phyloP scores from a whole-genome alignment of 2,113 vertebrate species.

The Pongo pygmaeus region DNA sequence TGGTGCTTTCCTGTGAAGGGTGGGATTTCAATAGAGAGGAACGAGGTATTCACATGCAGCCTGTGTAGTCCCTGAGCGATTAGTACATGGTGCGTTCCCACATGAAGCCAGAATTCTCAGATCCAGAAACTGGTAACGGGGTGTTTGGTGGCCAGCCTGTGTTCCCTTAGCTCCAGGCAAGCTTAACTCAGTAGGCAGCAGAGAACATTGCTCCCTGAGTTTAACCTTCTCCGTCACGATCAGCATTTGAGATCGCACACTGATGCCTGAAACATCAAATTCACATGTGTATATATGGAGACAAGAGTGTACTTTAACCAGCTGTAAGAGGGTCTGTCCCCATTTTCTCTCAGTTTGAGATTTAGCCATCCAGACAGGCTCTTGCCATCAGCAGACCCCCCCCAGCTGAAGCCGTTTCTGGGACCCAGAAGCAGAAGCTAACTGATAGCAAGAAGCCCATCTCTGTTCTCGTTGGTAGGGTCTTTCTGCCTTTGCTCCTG shows the following conservation, averaged over 20 bases:
- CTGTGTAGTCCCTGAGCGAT: conserved; percentile 1
- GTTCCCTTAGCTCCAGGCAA: not conserved
- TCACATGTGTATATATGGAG: rapidly evolving
- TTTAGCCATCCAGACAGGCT: rapidly evolving
- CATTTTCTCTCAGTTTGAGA: not conserved
- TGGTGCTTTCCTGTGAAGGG: conserved; percentile 67
- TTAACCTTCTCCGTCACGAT: not conserved
- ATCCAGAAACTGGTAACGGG: not conserved
- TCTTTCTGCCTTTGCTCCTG: rapidly evolving
- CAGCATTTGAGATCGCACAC: not conserved
- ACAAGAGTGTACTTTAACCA: rapidly evolving
- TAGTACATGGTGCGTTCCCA: rapidly evolving
- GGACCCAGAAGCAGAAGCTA: no score
- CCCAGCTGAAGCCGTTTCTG: rapidly evolving
- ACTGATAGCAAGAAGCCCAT: rapidly evolving
- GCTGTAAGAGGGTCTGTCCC: not conserved
- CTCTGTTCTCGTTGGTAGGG: not conserved
- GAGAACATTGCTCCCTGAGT: not conserved
- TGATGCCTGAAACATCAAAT: rapidly evolving
- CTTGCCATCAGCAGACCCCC: not conserved
- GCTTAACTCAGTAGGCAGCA: not conserved
- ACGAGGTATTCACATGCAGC: conserved; percentile 67
- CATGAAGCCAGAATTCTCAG: not conserved
- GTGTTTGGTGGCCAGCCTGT: not conserved
- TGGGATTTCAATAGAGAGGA: conserved; percentile 75